Base-by-base conservation (phyloP, 2,113 vertebrate genomes). In the Grallaria varia region DNA sequence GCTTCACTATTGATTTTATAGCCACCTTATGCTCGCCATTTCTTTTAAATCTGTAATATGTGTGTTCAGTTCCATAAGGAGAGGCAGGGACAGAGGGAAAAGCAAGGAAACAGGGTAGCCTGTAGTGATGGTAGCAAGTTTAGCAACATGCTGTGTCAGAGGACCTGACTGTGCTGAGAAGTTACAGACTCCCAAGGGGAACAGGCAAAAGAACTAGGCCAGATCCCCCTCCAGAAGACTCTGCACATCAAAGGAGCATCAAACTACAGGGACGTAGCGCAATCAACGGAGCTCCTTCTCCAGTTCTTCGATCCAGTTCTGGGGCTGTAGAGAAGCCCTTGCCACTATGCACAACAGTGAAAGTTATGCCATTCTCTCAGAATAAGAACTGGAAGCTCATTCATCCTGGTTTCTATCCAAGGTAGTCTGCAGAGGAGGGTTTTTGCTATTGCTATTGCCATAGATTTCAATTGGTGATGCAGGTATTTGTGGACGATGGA, bases 81-180 rank as follows among this genome's bases (percentile, higher is more conserved):
- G 39, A 37, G 10, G 25, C 17, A 1, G 0, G 6, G 24, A 6
- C 27, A 59, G 52, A 53, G 1, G 37, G 39, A 80, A 52, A 58
- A 72, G 14, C 58, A 30, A 68, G 28, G 5, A 16, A 84, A 30
- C 3, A 20, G 24, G 12, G 3, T 6, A 39, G n/a, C 5, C 30
- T 0, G 0, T 8, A 18, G 16, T 9, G 9, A 59, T 12, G 25
- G 20, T 1, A 27, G n/a, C 27, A 33, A 22, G 16, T 39, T 44
- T 21, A 44, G 10, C 25, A 59, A 13, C 7, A 5, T 2, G 19
- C 10, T 39, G 19, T 25, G 17, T 47, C 39, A 49, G 49, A 35
- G 21, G 2, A 7, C 2, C 0, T 3, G 24, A 14, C 18, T 52
- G n/a, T 33, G 30, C 30, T 63, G 68, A 68, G 39, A 73, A 44